Evolutionary conservation across 2,888 invertebrate genomes (phyloP).

Genomic region (Cordilura impudica): DNA sequence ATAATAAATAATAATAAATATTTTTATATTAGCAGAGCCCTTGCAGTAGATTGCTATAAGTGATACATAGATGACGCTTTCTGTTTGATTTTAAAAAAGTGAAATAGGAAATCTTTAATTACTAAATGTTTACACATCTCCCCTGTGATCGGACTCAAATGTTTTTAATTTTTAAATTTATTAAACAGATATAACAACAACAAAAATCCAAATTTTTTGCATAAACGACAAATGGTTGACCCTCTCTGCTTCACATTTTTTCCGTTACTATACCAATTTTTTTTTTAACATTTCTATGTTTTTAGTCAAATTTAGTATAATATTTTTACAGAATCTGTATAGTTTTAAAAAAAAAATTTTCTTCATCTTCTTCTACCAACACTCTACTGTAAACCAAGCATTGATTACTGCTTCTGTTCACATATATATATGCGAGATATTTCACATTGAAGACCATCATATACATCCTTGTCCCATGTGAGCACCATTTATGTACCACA

Average conservation of each 20-base stretch:
- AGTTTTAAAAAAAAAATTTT: constrained; percentile 18
- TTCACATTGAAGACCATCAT: constrained; percentile 56
- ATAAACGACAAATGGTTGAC: too few species aligned
- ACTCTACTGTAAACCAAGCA: constrained; percentile 64
- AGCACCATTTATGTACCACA: constrained; percentile 61
- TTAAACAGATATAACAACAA: too few species aligned
- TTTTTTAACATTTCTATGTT: constrained; percentile 27
- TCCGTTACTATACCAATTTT: neutral
- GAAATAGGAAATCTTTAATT: too few species aligned
- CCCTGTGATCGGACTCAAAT: too few species aligned
- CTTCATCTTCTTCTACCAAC: constrained; percentile 48
- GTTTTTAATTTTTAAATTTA: too few species aligned
- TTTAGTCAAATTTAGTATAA: constrained; percentile 40
- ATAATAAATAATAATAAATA: too few species aligned
- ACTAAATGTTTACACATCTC: too few species aligned
- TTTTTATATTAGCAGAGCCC: too few species aligned
- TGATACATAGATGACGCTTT: too few species aligned
- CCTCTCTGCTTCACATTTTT: neutral
- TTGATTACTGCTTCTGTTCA: constrained; percentile 67
- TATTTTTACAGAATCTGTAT: constrained; percentile 38
- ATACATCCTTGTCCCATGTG: constrained; percentile 58
- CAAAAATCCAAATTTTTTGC: too few species aligned
- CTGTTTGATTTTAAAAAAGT: too few species aligned
- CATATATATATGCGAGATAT: neutral
- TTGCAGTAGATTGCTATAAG: too few species aligned